Evolutionary conservation across 2,113 vertebrate genomes (phyloP), one percentile per base, ranked within the genome.

Genomic region (Zosterops japonicus): DNA sequence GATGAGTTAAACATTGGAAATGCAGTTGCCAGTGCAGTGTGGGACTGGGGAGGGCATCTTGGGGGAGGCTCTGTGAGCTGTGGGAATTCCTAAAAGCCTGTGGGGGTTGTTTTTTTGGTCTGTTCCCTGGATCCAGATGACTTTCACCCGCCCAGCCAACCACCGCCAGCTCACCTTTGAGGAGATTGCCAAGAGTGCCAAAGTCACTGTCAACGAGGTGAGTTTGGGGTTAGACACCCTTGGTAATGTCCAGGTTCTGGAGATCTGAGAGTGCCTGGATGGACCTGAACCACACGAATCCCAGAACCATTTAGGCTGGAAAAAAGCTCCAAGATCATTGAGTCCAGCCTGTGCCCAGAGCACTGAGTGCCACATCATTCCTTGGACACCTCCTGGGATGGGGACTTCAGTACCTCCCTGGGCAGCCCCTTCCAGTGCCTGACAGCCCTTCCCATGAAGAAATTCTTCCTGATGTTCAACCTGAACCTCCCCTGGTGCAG

Each of bases 141-240:
- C 99, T 19, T 99, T 99, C 97, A 99, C 99, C 60, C 98, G 99
- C 24, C 99, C 99, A 0, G 99, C 99, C 42, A 99, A 99, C 79
- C 98, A 99, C 97, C 98, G 99, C 79, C 99, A 99, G 93, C 98
- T 99, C 91, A 99, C 99, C 47, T 99, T 99, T 88, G 98, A 99
- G 7, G 99, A 99, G 97, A 99, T 99, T 61, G 98, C 98, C 39
- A 98, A 98, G 95, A 99, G 99, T 83, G 98, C 99, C 96, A 99
- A 99, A 95, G 98, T 99, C 97, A 98, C 98, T 0, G 98, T 99
- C 39, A 99, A 99, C 0, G 99, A 99, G 99, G 99, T 99, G 87
- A 49, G 88, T 42, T 9, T 83, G 49, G 80, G 56, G 8, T 53
- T 3, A 5, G 36, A 15, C 50, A n/a, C 5, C 7, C 25, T 17